Conservation (phyloP, 2,113 vertebrate genomes). For the Fulmarus glacialis region DNA sequence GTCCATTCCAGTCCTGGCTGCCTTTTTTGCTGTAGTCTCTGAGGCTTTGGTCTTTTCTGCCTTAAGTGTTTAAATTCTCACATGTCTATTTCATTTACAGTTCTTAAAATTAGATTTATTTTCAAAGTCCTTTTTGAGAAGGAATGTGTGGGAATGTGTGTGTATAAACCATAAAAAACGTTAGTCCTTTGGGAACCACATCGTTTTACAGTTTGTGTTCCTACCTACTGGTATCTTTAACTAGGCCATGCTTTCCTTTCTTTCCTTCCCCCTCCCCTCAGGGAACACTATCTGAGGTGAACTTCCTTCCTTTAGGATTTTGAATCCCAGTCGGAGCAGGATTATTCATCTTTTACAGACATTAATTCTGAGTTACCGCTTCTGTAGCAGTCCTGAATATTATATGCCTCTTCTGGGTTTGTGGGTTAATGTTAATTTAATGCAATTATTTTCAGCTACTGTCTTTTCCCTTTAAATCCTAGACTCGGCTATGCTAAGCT, state of each 20-base stretch:
- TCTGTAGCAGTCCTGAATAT: not conserved
- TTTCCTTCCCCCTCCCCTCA: not conserved
- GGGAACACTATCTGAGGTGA: conserved; percentile 8
- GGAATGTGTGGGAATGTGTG: conserved; percentile 20
- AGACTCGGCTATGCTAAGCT: not conserved
- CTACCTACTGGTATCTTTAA: conserved; percentile 31
- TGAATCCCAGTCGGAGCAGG: not conserved
- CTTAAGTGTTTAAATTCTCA: conserved; percentile 1
- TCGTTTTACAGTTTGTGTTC: conserved; percentile 1
- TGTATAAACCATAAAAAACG: conserved; percentile 3
- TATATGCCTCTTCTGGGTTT: conserved; percentile 25
- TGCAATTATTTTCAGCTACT: conserved; percentile 41
- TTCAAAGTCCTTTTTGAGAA: conserved; percentile 3
- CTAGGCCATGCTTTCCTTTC: not conserved
- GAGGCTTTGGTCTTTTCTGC: not conserved
- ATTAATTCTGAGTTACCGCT: not conserved
- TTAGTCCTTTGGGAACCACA: not conserved
- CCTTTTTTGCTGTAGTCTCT: not conserved
- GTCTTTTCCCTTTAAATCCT: conserved; percentile 34
- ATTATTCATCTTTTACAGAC: not conserved
- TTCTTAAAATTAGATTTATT: conserved; percentile 31
- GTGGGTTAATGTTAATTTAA: conserved; percentile 51
- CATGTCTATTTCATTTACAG: not conserved
- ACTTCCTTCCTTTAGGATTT: not conserved
- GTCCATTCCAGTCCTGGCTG: not conserved